Conservation (phyloP, 2,888 invertebrate genomes). For the Hylaea fasciaria region DNA sequence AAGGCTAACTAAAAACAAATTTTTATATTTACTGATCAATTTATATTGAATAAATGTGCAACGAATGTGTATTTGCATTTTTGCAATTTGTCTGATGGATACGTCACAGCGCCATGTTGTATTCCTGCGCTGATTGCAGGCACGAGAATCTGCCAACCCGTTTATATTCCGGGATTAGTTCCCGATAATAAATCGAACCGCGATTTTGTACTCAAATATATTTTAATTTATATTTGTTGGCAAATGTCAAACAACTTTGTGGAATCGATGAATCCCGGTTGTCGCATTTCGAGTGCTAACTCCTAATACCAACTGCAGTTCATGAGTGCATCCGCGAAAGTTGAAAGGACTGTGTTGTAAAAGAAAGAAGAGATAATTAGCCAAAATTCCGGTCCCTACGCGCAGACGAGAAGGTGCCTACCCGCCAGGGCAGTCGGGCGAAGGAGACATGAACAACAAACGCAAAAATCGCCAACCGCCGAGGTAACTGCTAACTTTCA, state of each 20-base stretch:
- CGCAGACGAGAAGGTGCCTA: conserved; percentile 92
- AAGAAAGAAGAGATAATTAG: conserved; percentile 84
- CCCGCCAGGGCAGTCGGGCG: conserved; percentile 87
- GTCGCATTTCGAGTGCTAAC: conserved; percentile 80
- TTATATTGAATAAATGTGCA: conserved; percentile 52
- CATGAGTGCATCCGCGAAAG: conserved; percentile 84
- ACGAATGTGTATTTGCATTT: conserved; percentile 62
- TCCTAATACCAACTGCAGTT: conserved; percentile 83
- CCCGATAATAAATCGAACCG: conserved; percentile 81
- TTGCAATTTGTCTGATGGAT: conserved; percentile 81
- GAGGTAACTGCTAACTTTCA: conserved; percentile 85
- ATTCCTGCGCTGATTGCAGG: conserved; percentile 86
- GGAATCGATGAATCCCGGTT: conserved; percentile 81
- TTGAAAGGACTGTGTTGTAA: conserved; percentile 85
- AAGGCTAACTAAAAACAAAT: conserved; percentile 63
- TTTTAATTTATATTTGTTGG: conserved; percentile 82
- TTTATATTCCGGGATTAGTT: conserved; percentile 83
- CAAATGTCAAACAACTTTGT: conserved; percentile 81
- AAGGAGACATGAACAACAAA: conserved; percentile 91
- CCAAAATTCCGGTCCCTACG: conserved; percentile 95
- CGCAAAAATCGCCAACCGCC: conserved; percentile 92
- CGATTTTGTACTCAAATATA: conserved; percentile 84
- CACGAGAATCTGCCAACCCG: conserved; percentile 85
- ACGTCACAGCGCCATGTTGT: conserved; percentile 86
- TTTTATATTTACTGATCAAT: conserved; percentile 62